Evolutionary conservation across 2,797 vertebrate species (phyloP).

Genomic region (Cottoperca gobio): DNA sequence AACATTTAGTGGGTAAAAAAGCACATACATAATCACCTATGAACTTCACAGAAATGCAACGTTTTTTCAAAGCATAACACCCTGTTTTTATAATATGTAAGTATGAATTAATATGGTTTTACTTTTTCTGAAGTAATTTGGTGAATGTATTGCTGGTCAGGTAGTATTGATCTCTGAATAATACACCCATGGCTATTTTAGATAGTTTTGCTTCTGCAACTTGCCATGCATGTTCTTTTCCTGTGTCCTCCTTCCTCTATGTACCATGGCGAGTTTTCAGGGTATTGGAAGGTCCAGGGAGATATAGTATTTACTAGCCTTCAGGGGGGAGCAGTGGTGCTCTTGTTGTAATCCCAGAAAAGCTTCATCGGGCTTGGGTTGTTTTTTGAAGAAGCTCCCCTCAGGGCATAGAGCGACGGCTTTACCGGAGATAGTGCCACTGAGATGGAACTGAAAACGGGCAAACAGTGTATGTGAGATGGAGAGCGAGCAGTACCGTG

Average conservation of each 20-base stretch:
- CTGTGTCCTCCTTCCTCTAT: constrained; percentile 10
- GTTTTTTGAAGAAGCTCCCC: constrained; percentile 30
- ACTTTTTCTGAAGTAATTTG: neutral
- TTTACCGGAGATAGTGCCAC: constrained; percentile 43
- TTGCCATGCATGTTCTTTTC: neutral
- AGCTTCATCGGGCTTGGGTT: constrained; percentile 25
- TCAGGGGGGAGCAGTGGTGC: neutral
- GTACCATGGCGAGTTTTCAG: constrained; percentile 18
- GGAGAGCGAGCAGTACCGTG: constrained; percentile 48
- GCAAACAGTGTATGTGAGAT: constrained; percentile 69
- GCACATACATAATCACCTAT: neutral
- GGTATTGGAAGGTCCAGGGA: constrained; percentile 13
- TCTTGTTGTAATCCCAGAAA: constrained; percentile 20
- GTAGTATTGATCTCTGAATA: neutral
- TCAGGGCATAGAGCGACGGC: constrained; percentile 23
- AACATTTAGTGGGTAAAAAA: neutral
- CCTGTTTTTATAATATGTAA: neutral
- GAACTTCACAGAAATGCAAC: neutral
- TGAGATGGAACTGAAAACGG: constrained; percentile 62
- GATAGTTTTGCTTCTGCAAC: neutral
- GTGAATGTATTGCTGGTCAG: neutral
- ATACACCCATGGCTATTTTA: neutral
- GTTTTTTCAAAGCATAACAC: neutral
- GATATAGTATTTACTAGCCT: constrained; percentile 5
- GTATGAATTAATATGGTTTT: neutral